Evolutionary conservation across 2,888 invertebrate species (phyloP).

Genomic region (Lochmaea crataegi): DNA sequence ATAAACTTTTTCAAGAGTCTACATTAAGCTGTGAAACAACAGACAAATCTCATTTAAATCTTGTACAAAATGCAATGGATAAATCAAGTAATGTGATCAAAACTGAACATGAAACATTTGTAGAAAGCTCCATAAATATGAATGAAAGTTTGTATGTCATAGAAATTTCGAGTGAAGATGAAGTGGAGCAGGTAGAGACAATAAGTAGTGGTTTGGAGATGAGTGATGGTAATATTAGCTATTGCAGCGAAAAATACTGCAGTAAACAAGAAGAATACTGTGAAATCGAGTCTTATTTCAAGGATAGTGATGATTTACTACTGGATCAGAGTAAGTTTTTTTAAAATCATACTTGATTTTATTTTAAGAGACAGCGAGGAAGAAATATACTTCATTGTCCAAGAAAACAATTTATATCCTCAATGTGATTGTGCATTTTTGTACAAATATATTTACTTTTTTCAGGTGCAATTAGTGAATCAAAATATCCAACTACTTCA

Average conservation of each 20-base stretch:
- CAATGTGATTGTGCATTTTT: too few species aligned
- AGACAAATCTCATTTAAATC: background rate
- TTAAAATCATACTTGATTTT: background rate
- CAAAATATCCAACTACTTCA: constrained; percentile 4
- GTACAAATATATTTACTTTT: background rate
- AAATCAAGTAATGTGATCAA: background rate
- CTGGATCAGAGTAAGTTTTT: background rate
- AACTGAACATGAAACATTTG: background rate
- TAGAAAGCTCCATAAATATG: background rate
- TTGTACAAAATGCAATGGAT: background rate
- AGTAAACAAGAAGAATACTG: background rate
- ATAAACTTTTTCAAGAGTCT: background rate
- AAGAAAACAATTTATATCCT: too few species aligned
- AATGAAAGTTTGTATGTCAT: background rate
- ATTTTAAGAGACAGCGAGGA: background rate
- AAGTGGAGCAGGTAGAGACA: background rate
- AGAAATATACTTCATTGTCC: too few species aligned
- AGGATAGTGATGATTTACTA: background rate
- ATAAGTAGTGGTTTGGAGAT: background rate
- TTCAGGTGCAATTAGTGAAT: background rate
- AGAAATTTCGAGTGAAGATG: constrained; percentile 27
- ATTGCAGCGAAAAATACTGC: constrained; percentile 1
- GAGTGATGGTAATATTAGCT: background rate
- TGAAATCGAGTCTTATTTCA: background rate
- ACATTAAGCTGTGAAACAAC: too few species aligned